Conservation (phyloP, 2,888 invertebrate species). For the Drosophila buzzatii region DNA sequence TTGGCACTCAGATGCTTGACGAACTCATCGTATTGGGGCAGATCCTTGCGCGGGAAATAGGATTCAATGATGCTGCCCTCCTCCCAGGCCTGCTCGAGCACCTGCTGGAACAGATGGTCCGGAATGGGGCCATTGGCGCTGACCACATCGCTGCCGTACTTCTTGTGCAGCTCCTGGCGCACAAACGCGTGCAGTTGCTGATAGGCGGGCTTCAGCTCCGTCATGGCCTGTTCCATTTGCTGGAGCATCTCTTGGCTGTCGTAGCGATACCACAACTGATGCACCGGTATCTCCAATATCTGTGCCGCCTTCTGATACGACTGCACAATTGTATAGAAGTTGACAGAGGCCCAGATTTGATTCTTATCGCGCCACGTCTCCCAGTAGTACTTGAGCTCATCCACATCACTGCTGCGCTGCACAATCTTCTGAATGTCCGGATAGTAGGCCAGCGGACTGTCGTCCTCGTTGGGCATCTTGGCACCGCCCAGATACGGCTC, state of each 20-base stretch:
- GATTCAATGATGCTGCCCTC: conserved; percentile 80
- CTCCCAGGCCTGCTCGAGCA: conserved; percentile 83
- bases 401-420: conserved; percentile 75
- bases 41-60: conserved; percentile 74
- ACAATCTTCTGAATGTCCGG: conserved; percentile 82
- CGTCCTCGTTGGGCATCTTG: conserved; percentile 79
- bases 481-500: conserved; percentile 79
- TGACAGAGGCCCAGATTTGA: conserved; percentile 78
- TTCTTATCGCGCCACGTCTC: conserved; percentile 82
- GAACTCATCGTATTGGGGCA: conserved; percentile 82
- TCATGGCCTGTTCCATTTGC: conserved; percentile 85
- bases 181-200: conserved; percentile 93
- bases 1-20: conserved; percentile 73
- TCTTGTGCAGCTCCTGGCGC: conserved; percentile 88
- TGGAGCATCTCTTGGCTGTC: conserved; percentile 77
- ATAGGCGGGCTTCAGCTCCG: conserved; percentile 88
- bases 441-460: conserved; percentile 78
- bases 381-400: conserved; percentile 83
- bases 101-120: conserved; percentile 89
- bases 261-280: conserved; percentile 79
- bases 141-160: conserved; percentile 89
- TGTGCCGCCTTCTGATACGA: conserved; percentile 79
- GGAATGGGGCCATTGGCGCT: conserved; percentile 90
- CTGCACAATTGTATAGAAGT: conserved; percentile 81
- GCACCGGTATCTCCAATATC: conserved; percentile 77